Conservation (phyloP, 2,113 vertebrate genomes). For the Thymallus thymallus region DNA sequence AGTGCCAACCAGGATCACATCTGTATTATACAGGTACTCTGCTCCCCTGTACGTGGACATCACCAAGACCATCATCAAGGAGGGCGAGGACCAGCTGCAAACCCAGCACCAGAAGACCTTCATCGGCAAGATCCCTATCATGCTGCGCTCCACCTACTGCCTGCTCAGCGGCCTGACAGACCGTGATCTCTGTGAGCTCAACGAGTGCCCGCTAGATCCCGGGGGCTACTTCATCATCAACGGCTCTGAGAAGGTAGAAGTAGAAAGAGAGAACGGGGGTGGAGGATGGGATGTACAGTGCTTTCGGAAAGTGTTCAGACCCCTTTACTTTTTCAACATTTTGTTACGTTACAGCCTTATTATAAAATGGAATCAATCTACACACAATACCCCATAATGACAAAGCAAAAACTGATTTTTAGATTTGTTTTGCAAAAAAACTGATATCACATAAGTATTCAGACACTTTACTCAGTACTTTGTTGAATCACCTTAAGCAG, state of each 20-base stretch:
- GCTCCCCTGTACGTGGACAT: conserved; percentile 97
- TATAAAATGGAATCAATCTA: too few species aligned
- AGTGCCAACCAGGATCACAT: not conserved
- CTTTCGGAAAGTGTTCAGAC: too few species aligned
- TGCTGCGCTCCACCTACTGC: conserved; percentile 97
- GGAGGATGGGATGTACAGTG: not conserved
- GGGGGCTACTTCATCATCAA: conserved; percentile 99
- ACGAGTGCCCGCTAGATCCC: conserved; percentile 95
- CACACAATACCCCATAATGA: too few species aligned
- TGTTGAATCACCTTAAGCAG: too few species aligned
- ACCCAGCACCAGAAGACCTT: conserved; percentile 99
- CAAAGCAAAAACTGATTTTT: too few species aligned
- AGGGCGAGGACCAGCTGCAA: conserved; percentile 94
- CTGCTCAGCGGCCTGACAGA: conserved; percentile 92
- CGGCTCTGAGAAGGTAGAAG: conserved; percentile 93
- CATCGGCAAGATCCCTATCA: conserved; percentile 98
- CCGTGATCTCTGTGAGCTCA: conserved; percentile 94
- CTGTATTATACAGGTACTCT: conserved; percentile 81
- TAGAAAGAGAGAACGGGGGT: not conserved
- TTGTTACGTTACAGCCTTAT: too few species aligned
- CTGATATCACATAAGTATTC: too few species aligned
- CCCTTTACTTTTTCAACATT: too few species aligned
- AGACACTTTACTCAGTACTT: too few species aligned
- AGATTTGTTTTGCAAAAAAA: too few species aligned
- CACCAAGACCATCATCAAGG: conserved; percentile 97